These are phyloP conservation scores for Drosophila bunnanda DNA, from an alignment of 2,888 invertebrate genomes.

Conservation along the genomic window DNA sequence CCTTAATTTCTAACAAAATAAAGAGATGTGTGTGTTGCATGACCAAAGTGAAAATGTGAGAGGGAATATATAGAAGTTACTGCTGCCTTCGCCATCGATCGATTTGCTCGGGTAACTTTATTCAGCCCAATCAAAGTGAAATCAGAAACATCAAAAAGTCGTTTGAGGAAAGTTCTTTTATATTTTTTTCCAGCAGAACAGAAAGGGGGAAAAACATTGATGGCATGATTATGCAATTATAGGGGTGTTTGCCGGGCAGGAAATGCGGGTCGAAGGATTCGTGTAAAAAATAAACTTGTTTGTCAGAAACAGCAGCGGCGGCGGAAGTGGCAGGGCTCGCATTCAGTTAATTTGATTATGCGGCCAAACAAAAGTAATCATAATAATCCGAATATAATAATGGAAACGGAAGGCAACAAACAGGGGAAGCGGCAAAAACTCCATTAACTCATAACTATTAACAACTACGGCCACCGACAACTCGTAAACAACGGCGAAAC, in stretches of 20 bases:
- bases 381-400: constrained; percentile 79
- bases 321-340: constrained; percentile 24
- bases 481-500: constrained; percentile 76
- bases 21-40: not conserved
- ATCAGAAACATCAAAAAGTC: constrained; percentile 75
- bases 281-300: constrained; percentile 42
- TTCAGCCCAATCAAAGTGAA: constrained; percentile 65
- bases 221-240: constrained; percentile 50
- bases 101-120: constrained; percentile 36
- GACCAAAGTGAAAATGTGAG: not conserved
- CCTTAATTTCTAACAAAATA: not conserved
- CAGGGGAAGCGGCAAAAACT: constrained; percentile 57
- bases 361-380: constrained; percentile 75
- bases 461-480: constrained; percentile 70
- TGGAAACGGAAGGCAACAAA: constrained; percentile 59
- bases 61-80: not conserved
- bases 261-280: constrained; percentile 16
- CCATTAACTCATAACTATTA: constrained; percentile 81
- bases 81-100: constrained; percentile 12
- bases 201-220: constrained; percentile 7
- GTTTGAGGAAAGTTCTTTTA: constrained; percentile 60
- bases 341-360: constrained; percentile 76
- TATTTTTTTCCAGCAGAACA: constrained; percentile 10
- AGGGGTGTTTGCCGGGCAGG: constrained; percentile 36
- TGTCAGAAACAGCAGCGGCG: constrained; percentile 34